phyloP scores from a whole-genome alignment of 1,140 invertebrate genomes.

The Apocrypta bakeri region DNA sequence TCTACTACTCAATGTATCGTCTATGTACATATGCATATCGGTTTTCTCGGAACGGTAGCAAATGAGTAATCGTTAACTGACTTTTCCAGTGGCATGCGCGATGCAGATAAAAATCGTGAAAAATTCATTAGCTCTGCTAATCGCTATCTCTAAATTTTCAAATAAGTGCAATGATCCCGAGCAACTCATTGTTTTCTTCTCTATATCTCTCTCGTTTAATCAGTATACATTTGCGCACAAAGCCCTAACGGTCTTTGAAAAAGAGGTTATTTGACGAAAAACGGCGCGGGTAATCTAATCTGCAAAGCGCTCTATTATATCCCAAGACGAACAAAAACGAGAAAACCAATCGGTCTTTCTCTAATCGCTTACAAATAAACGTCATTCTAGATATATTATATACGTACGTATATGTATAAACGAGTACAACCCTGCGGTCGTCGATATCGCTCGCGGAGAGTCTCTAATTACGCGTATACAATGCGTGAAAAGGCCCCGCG shows the following conservation, averaged over 20 bases:
- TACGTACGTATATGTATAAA: background rate
- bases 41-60: background rate
- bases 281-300: constrained; percentile 40
- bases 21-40: too few relatives aligned
- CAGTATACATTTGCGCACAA: too few relatives aligned
- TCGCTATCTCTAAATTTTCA: background rate
- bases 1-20: too few relatives aligned
- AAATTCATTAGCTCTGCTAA: background rate
- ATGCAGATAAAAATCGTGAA: background rate
- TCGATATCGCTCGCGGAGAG: constrained; percentile 13
- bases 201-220: background rate
- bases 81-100: too few relatives aligned
- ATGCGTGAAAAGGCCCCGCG: constrained; percentile 28
- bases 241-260: background rate
- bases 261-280: background rate
- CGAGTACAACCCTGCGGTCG: constrained; percentile 25
- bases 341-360: constrained; percentile 23
- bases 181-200: background rate
- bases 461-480: constrained; percentile 39
- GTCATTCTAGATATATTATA: constrained; percentile 14
- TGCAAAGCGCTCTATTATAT: background rate
- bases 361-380: constrained; percentile 39
- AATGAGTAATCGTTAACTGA: background rate
- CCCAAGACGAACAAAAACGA: constrained; percentile 17
- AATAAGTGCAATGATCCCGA: background rate